Evolutionary conservation across 1,140 invertebrate species (phyloP).

Genomic region (Drosophila lowei): DNA sequence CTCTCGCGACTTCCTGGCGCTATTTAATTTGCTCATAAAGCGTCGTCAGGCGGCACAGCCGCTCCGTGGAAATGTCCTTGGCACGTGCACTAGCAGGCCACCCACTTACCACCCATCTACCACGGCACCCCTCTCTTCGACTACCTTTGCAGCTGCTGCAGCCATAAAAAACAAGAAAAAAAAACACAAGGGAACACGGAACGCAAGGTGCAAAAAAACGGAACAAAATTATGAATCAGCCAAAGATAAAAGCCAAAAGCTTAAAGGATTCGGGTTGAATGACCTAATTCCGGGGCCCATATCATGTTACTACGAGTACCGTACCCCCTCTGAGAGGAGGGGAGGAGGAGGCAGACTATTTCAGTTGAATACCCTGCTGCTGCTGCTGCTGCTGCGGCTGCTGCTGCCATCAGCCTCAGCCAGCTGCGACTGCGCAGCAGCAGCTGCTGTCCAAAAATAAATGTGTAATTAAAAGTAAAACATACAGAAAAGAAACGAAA

Average conservation of each 20-base stretch:
- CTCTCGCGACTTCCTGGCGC: constrained; percentile 64
- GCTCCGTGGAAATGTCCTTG: constrained; percentile 46
- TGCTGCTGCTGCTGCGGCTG: constrained; percentile 2
- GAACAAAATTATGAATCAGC: constrained; percentile 40
- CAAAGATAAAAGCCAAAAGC: constrained; percentile 26
- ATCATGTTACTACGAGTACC: constrained; percentile 49
- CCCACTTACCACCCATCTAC: not conserved
- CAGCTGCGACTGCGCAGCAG: constrained; percentile 73
- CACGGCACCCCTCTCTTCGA: not conserved
- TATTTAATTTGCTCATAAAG: constrained; percentile 61
- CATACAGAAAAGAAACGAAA: constrained; percentile 18
- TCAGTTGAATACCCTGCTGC: constrained; percentile 52
- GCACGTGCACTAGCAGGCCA: constrained; percentile 47
- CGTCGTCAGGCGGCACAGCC: constrained; percentile 1
- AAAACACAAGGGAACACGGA: constrained; percentile 2
- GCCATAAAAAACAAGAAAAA: constrained; percentile 39
- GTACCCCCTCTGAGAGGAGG: constrained; percentile 10
- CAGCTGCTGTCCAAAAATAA: constrained; percentile 64
- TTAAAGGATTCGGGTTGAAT: constrained; percentile 55
- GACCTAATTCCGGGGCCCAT: constrained; percentile 57
- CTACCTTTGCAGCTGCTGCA: constrained; percentile 40
- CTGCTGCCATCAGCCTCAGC: constrained; percentile 1
- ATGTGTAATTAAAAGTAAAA: constrained; percentile 75
- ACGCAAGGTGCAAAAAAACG: constrained; percentile 44
- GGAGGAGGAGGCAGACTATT: constrained; percentile 5